phyloP scores from a whole-genome alignment of 2,797 vertebrate species.

The Acomys russatus region DNA sequence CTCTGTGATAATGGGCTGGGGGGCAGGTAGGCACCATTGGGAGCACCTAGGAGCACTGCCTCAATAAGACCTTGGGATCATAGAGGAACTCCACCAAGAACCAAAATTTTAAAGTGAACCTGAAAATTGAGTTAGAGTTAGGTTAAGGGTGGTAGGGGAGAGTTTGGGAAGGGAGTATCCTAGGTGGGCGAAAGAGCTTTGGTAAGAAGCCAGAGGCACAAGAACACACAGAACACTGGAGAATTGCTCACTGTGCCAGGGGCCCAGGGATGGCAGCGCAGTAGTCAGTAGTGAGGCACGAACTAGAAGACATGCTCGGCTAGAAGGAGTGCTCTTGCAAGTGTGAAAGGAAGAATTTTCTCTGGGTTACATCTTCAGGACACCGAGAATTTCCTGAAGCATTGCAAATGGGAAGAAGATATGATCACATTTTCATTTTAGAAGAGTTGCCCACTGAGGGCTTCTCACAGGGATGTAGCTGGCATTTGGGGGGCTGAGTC shows the following conservation, averaged over 20 bases:
- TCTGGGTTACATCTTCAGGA: not conserved
- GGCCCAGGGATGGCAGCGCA: not conserved
- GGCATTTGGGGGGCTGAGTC: slow-evolving; percentile 26
- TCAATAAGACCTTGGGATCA: not conserved
- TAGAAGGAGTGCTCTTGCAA: not conserved
- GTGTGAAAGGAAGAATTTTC: not conserved
- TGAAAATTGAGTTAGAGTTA: slow-evolving; percentile 6
- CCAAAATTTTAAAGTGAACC: not conserved
- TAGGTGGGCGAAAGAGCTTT: not conserved
- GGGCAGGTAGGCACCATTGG: not conserved
- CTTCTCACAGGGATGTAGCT: slow-evolving; percentile 24
- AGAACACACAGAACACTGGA: not conserved
- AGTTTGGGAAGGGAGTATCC: not conserved
- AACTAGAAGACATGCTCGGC: not conserved
- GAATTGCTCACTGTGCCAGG: not conserved
- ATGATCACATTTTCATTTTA: slow-evolving; percentile 29
- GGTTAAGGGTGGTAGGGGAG: not conserved
- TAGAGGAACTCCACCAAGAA: not conserved
- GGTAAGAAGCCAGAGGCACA: not conserved
- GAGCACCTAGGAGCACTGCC: not conserved
- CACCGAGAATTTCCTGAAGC: not conserved
- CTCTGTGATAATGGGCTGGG: not conserved
- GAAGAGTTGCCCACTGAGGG: slow-evolving; percentile 4
- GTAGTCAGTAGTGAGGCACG: not conserved
- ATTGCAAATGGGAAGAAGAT: not conserved